phyloP scores from a whole-genome alignment of 2,797 vertebrate genomes.

The Schizopygopsis malacanthus region DNA sequence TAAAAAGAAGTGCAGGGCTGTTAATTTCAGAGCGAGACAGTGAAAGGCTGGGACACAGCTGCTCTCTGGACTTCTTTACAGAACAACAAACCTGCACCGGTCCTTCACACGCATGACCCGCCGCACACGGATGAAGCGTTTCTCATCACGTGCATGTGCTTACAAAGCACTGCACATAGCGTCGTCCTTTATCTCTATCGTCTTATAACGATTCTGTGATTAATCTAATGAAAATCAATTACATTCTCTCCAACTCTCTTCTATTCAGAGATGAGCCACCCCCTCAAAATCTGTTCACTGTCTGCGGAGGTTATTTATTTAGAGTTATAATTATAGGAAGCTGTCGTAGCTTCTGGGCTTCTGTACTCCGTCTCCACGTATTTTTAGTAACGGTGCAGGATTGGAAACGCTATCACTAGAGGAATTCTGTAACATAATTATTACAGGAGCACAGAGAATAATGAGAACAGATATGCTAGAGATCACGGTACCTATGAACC shows the following conservation, averaged over 20 bases:
- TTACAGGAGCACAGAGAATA: conserved; percentile 13
- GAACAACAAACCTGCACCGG: not conserved
- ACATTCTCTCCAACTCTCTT: not conserved
- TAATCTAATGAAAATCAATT: conserved; percentile 16
- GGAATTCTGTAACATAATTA: conserved; percentile 23
- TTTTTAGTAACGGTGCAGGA: conserved; percentile 17
- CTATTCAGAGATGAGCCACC: not conserved
- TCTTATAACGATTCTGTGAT: conserved; percentile 1
- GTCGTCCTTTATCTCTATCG: not conserved
- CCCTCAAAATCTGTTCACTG: not conserved
- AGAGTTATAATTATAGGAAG: not conserved
- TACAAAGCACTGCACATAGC: not conserved
- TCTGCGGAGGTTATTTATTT: not conserved
- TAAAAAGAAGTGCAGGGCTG: conserved; percentile 47
- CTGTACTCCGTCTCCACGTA: not conserved
- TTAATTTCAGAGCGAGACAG: conserved; percentile 26
- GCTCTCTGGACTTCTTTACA: conserved; percentile 3
- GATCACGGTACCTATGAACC: conserved; percentile 18
- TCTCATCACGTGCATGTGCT: not conserved
- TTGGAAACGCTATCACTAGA: not conserved
- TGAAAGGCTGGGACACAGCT: conserved; percentile 37
- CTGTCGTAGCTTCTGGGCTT: conserved; percentile 1
- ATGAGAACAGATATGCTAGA: not conserved
- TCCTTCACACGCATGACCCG: not conserved
- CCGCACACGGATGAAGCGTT: not conserved